phyloP scores from a whole-genome alignment of 2,113 vertebrate genomes.

The Campylomormyrus tamandua region DNA sequence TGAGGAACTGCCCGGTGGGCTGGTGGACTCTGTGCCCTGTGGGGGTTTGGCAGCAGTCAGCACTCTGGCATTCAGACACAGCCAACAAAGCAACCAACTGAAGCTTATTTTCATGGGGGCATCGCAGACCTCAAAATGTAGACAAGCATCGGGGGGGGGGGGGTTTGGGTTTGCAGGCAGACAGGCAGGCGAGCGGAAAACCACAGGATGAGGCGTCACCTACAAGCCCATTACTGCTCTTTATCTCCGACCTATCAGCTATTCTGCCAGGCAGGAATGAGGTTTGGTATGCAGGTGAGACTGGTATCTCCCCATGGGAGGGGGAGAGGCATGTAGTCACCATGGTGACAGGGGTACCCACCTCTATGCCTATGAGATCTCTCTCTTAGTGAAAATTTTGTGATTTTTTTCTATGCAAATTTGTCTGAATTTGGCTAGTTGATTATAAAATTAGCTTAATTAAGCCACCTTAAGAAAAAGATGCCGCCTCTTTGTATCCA shows the following conservation, averaged over 20 bases:
- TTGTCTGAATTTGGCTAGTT: neutral
- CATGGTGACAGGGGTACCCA: neutral
- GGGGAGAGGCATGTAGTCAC: neutral
- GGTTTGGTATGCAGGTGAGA: neutral
- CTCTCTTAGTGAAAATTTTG: neutral
- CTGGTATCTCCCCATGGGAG: neutral
- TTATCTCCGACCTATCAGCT: neutral
- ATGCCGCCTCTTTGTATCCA: neutral
- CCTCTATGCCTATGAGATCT: neutral
- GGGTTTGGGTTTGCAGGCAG: neutral
- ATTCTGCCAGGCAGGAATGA: neutral
- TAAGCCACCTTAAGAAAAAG: neutral
- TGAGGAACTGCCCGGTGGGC: neutral
- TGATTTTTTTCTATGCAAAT: neutral
- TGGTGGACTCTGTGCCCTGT: constrained; percentile 7
- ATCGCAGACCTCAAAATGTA: neutral
- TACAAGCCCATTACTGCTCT: neutral
- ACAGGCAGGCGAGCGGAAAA: neutral
- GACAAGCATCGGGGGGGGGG: neutral
- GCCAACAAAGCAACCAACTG: neutral
- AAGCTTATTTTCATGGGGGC: neutral
- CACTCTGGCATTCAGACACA: neutral
- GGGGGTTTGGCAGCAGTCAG: neutral
- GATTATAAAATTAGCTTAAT: neutral
- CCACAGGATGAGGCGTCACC: neutral